A percentile compares a stretch with the other conserved stretches of the same genome.
These are phyloP conservation scores for Neolamprologus sp. DNA, from an alignment of 2,113 vertebrate genomes.

Conservation along the genomic window DNA sequence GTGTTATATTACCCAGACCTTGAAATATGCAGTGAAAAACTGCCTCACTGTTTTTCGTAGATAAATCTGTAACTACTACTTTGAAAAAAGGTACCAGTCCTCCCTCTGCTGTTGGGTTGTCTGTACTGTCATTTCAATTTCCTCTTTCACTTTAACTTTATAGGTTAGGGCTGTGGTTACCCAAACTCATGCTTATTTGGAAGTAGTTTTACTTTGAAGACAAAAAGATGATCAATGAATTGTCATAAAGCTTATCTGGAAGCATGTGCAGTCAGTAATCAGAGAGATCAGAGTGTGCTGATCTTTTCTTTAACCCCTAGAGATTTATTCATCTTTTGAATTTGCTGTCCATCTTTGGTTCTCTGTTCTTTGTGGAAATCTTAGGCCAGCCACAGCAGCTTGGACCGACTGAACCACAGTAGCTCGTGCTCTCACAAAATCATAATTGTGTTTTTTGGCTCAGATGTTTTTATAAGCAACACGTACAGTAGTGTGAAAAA, in stretches of 20 bases:
- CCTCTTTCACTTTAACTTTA: not conserved
- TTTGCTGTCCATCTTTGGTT: not conserved
- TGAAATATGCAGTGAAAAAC: not conserved
- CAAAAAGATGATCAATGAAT: not conserved
- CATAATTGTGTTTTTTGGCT: not conserved
- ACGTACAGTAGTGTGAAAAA: not conserved
- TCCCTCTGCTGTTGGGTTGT: constrained; percentile 11
- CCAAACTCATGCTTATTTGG: not conserved
- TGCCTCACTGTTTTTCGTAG: not conserved
- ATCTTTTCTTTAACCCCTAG: not conserved
- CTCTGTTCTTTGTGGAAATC: not conserved
- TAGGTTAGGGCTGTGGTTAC: not conserved
- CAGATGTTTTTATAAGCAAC: not conserved
- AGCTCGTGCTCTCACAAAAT: not conserved
- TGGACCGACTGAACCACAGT: not conserved
- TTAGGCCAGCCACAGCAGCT: not conserved
- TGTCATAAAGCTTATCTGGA: not conserved
- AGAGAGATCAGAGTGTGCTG: rapidly evolving
- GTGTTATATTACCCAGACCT: not conserved
- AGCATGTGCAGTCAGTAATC: not conserved
- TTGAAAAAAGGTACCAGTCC: constrained; percentile 5
- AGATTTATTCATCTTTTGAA: not conserved
- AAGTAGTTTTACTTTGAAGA: rapidly evolving
- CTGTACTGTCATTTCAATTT: constrained; percentile 7
- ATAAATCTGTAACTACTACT: not conserved